These are phyloP conservation scores for Acheta domesticus DNA, from an alignment of 2,888 invertebrate genomes.

Conservation along the genomic window DNA sequence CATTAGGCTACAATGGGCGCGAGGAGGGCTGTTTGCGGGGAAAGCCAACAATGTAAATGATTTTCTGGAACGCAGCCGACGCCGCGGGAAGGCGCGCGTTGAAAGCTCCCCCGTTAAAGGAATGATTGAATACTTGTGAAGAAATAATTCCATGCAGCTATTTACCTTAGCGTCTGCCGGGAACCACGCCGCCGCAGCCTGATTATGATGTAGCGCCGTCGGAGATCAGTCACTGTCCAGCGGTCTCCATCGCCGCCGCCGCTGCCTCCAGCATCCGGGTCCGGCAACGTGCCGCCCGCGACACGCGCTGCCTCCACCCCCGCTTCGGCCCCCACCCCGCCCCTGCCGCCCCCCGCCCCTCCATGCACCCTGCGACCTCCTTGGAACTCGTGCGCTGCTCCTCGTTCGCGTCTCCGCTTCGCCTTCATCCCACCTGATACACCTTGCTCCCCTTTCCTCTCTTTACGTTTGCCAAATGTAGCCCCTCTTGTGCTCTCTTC, in stretches of 20 bases:
- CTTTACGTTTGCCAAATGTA: too few species aligned
- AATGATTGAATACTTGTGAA: constrained; percentile 18
- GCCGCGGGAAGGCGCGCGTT: not conserved
- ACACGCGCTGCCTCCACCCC: too few species aligned
- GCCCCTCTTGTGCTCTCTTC: too few species aligned
- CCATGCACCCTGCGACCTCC: too few species aligned
- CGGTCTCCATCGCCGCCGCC: not conserved
- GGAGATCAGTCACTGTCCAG: constrained; percentile 18
- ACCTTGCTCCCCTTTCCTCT: too few species aligned
- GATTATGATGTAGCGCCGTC: not conserved
- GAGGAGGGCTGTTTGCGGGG: not conserved
- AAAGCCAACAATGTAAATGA: constrained; percentile 18
- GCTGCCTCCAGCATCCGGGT: not conserved
- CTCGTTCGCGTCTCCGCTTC: too few species aligned
- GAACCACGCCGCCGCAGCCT: not conserved
- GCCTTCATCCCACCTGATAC: too few species aligned
- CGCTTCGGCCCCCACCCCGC: too few species aligned
- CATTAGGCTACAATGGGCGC: not conserved
- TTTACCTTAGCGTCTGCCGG: constrained; percentile 10
- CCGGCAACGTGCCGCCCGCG: too few species aligned
- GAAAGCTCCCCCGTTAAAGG: not conserved
- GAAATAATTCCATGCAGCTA: constrained; percentile 18
- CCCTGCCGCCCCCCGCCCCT: too few species aligned
- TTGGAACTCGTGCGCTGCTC: too few species aligned
- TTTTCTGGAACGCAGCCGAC: not conserved